Conservation (phyloP, 2,797 vertebrate genomes). For the Prionace glauca region DNA sequence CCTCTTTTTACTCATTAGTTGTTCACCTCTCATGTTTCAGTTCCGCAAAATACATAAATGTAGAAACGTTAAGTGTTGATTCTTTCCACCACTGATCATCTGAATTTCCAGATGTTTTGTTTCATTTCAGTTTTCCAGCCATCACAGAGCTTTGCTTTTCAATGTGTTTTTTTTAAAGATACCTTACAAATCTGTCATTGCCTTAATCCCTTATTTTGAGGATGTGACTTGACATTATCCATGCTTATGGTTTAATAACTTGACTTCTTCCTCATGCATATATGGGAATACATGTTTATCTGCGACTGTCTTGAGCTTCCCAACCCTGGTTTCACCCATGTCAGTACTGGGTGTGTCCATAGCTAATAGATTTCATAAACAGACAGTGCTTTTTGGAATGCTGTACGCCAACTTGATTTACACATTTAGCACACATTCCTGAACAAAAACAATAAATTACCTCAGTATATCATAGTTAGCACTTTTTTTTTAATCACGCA, state of each 20-base stretch:
- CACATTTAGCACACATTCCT: not conserved
- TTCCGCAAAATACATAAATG: not conserved
- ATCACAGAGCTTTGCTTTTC: not conserved
- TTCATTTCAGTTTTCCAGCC: not conserved
- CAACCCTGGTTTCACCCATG: not conserved
- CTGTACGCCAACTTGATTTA: not conserved
- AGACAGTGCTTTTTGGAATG: not conserved
- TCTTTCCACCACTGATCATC: not conserved
- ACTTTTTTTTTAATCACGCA: not conserved
- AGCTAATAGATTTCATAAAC: not conserved
- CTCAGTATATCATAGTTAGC: not conserved
- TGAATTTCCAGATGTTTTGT: not conserved
- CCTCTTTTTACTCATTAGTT: not conserved
- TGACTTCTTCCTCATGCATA: not conserved
- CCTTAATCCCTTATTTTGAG: not conserved
- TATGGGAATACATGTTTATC: not conserved
- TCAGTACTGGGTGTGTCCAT: not conserved
- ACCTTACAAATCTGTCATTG: not conserved
- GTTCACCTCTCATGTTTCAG: not conserved
- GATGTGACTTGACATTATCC: not conserved
- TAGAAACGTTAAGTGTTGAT: not conserved
- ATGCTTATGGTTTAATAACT: not conserved
- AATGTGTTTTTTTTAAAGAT: not conserved
- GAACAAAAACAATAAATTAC: not conserved
- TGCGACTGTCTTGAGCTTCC: not conserved